These are phyloP conservation scores for Panthera uncia DNA, from an alignment of 2,113 vertebrate genomes.

Conservation along the genomic window DNA sequence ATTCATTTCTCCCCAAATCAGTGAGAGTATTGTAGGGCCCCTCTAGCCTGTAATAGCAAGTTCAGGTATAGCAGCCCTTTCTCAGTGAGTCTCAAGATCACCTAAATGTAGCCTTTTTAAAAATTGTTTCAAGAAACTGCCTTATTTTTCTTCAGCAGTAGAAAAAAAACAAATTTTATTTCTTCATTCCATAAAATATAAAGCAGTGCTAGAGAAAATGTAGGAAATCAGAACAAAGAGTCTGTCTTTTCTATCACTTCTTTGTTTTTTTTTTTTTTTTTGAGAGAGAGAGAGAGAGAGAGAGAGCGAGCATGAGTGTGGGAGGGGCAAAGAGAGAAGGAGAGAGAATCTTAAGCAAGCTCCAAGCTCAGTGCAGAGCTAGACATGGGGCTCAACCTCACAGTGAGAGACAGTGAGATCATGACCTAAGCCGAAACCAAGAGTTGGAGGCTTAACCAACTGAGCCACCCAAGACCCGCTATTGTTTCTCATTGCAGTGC, in stretches of 20 bases:
- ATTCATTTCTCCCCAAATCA: neutral
- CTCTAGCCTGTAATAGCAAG: neutral
- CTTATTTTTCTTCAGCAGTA: neutral
- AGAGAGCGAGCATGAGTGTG: no score
- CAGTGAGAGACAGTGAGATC: no score
- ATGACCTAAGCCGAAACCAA: no score
- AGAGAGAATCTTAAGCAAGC: no score
- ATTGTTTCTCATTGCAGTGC: no score
- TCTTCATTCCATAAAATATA: neutral
- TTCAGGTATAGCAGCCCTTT: neutral
- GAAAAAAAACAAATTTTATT: neutral
- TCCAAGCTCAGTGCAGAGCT: no score
- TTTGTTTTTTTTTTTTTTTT: neutral
- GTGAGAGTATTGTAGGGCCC: no score
- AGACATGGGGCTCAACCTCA: no score
- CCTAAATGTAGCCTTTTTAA: neutral
- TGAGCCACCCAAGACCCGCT: no score
- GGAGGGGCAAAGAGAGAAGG: no score
- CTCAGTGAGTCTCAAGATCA: neutral
- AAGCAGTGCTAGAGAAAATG: neutral
- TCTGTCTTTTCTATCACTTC: neutral
- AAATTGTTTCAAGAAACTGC: neutral
- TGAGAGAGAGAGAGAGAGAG: no score
- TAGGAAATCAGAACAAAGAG: neutral
- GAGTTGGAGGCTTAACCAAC: no score